Evolutionary conservation across 1,140 invertebrate species (phyloP), one percentile per base, ranked within the genome.

Genomic region (Metopolophium dirhodum): DNA sequence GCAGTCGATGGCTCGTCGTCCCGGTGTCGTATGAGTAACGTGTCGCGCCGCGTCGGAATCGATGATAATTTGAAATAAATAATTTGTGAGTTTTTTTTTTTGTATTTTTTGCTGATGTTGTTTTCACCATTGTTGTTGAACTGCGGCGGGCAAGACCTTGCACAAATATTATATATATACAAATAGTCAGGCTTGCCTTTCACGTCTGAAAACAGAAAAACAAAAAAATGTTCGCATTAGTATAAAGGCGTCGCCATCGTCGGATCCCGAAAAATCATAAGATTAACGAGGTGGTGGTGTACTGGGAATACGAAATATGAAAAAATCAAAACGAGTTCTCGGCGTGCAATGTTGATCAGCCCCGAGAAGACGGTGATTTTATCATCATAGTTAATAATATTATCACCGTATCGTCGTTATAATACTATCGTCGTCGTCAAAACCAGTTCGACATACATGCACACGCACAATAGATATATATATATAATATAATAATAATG

Each of bases 1-100:
- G 7, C 49, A 89, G 49, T 54, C 87, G 47, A 54, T 54, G 85
- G 49, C n/a, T 51, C 47, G n/a, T 89, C 88, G 51, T 89, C n/a
- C n/a, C 49, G 26, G 85, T 49, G n/a, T 51, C 22, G 35, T 51
- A 57, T 91, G 90, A 77, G 49, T 77, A 23, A 49, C 68, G 68
- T 51, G 68, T 77, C 47, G 45, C 68, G 61, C 90, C 45, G 91
- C 91, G 90, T 92, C 91, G 91, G 68, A 92, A 41, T 47, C n/a
- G 47, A 51, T 91, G 45, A 77, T 92, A 83, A 82, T 83, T 91
- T 92, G 49, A 85, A 92, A 92, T 92, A 92, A 92, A 92, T 92
- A 92, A 91, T 91, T 90, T 90, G 23, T 47, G 23, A 35, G 37
- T 77, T 91, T 68, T 91, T 57, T 61, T 90, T 90, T 68, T 8